Conservation (phyloP, 2,113 vertebrate species). For the Orycteropus afer region DNA sequence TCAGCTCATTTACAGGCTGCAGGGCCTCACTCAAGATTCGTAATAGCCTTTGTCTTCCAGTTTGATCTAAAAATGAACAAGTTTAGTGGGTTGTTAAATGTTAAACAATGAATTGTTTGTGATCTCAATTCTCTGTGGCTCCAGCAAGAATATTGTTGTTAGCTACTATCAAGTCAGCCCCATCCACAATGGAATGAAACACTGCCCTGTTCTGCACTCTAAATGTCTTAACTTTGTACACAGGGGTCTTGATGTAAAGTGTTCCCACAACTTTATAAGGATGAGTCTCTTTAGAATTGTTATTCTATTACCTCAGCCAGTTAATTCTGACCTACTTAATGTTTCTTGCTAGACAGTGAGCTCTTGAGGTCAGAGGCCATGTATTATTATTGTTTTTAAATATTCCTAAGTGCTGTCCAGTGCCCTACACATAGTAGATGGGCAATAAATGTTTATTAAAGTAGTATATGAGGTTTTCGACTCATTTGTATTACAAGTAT, state of each 20-base stretch:
- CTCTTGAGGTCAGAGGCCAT: neutral
- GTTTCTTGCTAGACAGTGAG: neutral
- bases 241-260: neutral
- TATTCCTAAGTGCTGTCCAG: neutral
- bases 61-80: neutral
- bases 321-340: neutral
- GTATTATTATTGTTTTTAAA: neutral
- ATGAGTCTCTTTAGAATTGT: neutral
- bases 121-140: neutral
- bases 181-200: neutral
- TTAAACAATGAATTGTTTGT: neutral
- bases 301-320: neutral
- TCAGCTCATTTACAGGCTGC: neutral
- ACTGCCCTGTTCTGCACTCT: neutral
- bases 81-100: neutral
- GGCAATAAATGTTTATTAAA: neutral
- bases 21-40: neutral
- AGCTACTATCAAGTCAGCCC: neutral
- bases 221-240: neutral
- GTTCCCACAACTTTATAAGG: neutral
- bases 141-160: neutral
- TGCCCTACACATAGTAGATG: neutral
- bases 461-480: neutral
- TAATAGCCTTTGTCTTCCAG: neutral
- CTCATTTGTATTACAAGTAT: neutral